Conservation (phyloP, 2,888 invertebrate genomes). For the Plagodis pulveraria region DNA sequence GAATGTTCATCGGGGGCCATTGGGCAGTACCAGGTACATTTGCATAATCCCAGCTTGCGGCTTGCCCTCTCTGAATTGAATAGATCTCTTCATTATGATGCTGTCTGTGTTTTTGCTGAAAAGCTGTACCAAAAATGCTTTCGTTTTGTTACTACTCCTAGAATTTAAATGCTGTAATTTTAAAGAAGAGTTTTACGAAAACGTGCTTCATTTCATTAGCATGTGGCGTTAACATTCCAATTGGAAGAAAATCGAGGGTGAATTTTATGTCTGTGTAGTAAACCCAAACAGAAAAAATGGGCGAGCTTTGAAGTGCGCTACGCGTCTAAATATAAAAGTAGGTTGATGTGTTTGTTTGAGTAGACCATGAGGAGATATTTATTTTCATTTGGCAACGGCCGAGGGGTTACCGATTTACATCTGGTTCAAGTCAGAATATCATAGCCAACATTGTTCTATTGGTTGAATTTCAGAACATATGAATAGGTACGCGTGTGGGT, state of each 20-base stretch:
- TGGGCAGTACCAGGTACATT: slow-evolving; percentile 31
- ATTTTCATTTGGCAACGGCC: slow-evolving; percentile 66
- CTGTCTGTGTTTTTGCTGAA: slow-evolving; percentile 6
- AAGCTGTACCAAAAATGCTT: slow-evolving; percentile 7
- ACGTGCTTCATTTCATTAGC: slow-evolving; percentile 1
- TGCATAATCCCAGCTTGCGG: slow-evolving; percentile 37
- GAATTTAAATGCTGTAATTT: neutral
- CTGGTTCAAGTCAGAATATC: slow-evolving; percentile 48
- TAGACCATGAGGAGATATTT: slow-evolving; percentile 69
- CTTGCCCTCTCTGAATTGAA: slow-evolving; percentile 26
- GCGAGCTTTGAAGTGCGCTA: slow-evolving; percentile 51
- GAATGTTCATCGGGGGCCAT: slow-evolving; percentile 28
- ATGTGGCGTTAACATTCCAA: slow-evolving; percentile 14
- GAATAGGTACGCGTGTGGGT: slow-evolving; percentile 26
- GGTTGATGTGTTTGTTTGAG: slow-evolving; percentile 66
- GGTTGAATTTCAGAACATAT: slow-evolving; percentile 39
- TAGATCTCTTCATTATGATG: slow-evolving; percentile 24
- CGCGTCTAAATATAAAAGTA: slow-evolving; percentile 64
- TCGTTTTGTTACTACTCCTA: neutral
- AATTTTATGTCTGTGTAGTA: slow-evolving; percentile 28
- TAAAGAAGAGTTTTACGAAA: neutral
- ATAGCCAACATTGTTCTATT: slow-evolving; percentile 36
- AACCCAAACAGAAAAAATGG: slow-evolving; percentile 46
- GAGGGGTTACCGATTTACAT: slow-evolving; percentile 53
- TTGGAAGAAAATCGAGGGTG: slow-evolving; percentile 19